A percentile compares a stretch with the other conserved stretches of the same genome.
These are phyloP conservation scores for Brachionus calyciflorus DNA, from an alignment of 1,140 invertebrate species.

Conservation along the genomic window DNA sequence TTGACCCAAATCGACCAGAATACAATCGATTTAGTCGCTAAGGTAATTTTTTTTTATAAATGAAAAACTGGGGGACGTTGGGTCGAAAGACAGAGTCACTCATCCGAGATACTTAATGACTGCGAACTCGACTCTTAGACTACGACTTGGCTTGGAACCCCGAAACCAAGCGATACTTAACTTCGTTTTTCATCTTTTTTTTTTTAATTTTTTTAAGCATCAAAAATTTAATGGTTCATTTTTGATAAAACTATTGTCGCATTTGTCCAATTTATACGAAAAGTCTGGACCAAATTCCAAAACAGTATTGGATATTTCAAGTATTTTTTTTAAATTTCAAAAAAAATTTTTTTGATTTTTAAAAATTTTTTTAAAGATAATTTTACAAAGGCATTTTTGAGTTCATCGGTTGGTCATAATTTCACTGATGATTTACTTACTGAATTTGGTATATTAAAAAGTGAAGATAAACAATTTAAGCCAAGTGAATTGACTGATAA, in stretches of 20 bases:
- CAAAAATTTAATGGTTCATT: background rate
- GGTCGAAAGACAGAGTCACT: too few relatives aligned
- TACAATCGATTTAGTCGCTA: background rate
- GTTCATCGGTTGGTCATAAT: background rate
- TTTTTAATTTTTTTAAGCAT: background rate
- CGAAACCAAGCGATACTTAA: too few relatives aligned
- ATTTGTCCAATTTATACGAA: constrained; percentile 4
- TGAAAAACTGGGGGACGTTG: background rate
- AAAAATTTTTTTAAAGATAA: background rate
- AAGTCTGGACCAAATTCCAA: background rate
- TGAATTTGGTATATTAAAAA: constrained; percentile 14
- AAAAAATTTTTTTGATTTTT: background rate
- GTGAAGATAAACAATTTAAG: constrained; percentile 21
- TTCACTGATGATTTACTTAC: background rate
- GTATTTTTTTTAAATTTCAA: background rate
- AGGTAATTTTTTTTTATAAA: background rate
- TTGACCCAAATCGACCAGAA: background rate
- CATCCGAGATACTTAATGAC: too few relatives aligned
- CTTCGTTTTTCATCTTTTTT: too few relatives aligned
- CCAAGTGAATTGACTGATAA: background rate
- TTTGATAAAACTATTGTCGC: background rate
- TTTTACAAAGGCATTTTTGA: background rate
- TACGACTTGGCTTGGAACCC: too few relatives aligned
- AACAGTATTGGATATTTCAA: background rate
- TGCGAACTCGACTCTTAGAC: too few relatives aligned